Evolutionary conservation across 2,888 invertebrate species (phyloP).

Genomic region (Orgyia antiqua): DNA sequence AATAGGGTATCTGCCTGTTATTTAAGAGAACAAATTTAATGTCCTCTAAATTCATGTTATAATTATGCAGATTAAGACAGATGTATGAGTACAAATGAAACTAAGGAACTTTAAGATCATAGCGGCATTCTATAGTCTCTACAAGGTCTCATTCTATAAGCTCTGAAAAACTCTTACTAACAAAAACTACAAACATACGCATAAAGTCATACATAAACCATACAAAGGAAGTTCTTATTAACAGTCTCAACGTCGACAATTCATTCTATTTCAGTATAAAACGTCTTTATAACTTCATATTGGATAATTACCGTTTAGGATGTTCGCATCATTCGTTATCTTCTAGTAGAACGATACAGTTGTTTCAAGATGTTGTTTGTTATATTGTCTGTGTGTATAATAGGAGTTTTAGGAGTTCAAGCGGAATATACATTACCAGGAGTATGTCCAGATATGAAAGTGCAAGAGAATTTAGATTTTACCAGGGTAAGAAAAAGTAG

Average conservation of each 20-base stretch:
- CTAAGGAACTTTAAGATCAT: too few species aligned
- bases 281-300: conserved; percentile 45
- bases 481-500: conserved; percentile 53
- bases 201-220: conserved; percentile 32
- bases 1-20: too few species aligned
- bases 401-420: conserved; percentile 31
- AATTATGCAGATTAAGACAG: too few species aligned
- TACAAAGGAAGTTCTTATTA: conserved; percentile 33
- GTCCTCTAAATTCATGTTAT: too few species aligned
- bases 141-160: too few species aligned
- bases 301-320: conserved; percentile 65
- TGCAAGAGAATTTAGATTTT: conserved; percentile 61
- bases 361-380: conserved; percentile 41
- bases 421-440: conserved; percentile 57
- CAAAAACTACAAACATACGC: too few species aligned
- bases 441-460: conserved; percentile 55
- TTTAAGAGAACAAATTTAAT: too few species aligned
- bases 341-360: conserved; percentile 20
- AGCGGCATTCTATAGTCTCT: too few species aligned
- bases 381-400: conserved; percentile 31
- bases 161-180: too few species aligned
- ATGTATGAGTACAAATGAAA: too few species aligned
- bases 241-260: conserved; percentile 16
- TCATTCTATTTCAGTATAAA: conserved; percentile 26
- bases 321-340: conserved; percentile 39